phyloP scores from a whole-genome alignment of 2,888 invertebrate genomes.

The Stomorhina lunata region DNA sequence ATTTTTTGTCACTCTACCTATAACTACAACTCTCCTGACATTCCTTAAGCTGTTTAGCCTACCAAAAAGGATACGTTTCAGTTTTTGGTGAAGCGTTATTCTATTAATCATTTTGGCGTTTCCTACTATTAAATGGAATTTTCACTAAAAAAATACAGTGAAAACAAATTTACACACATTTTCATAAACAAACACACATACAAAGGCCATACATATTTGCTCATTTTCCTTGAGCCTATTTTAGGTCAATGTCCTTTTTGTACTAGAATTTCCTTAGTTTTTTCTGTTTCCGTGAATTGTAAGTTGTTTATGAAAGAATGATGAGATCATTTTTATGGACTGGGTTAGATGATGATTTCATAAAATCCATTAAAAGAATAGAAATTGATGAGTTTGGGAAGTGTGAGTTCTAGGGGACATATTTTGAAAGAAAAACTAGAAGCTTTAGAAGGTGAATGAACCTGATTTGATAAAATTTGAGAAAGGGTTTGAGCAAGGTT shows the following conservation, averaged over 20 bases:
- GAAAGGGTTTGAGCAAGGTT: not conserved
- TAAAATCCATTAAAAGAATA: not conserved
- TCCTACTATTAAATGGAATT: not conserved
- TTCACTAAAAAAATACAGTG: too few species aligned
- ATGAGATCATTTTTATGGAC: not conserved
- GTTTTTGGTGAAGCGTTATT: not conserved
- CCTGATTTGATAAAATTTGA: too few species aligned
- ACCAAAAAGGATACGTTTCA: not conserved
- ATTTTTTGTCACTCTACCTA: not conserved
- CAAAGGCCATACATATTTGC: not conserved
- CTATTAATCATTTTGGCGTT: constrained; percentile 10
- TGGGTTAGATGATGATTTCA: constrained; percentile 1
- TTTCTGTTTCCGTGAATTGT: not conserved
- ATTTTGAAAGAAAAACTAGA: too few species aligned
- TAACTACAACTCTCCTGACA: not conserved
- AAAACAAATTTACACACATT: too few species aligned
- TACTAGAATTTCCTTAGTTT: not conserved
- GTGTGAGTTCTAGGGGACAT: too few species aligned
- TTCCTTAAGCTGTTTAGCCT: not conserved
- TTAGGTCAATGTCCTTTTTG: constrained; percentile 37
- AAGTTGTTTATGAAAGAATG: not conserved
- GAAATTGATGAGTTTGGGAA: not conserved
- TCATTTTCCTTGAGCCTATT: constrained; percentile 15
- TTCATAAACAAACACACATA: not conserved
- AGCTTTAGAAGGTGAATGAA: not conserved